Conservation (phyloP, 35 echinoderm and acorn worm genomes). For the Stichopus chloronotus region DNA sequence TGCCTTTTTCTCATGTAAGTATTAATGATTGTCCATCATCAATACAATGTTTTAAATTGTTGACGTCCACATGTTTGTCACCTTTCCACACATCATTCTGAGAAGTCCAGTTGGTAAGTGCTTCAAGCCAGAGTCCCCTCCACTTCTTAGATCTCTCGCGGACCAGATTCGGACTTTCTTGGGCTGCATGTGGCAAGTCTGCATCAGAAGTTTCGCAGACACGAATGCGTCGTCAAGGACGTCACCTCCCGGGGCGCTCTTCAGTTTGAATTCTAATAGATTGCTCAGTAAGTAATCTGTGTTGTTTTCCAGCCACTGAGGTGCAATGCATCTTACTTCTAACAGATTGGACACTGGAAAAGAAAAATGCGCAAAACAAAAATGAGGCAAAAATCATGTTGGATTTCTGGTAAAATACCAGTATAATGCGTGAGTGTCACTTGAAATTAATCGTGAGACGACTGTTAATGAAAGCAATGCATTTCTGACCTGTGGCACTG, state of each 20-base stretch:
- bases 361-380: neutral
- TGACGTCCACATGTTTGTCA: neutral
- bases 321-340: constrained; percentile 34
- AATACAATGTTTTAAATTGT: too few species aligned
- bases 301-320: constrained; percentile 14
- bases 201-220: constrained; percentile 2
- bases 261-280: neutral
- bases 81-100: constrained; percentile 19
- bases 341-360: constrained; percentile 29
- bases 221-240: neutral
- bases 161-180: neutral
- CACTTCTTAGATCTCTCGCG: neutral
- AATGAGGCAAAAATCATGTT: too few species aligned
- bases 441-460: too few species aligned
- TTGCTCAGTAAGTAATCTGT: neutral
- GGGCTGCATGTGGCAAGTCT: neutral
- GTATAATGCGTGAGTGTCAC: too few species aligned
- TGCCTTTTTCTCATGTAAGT: too few species aligned
- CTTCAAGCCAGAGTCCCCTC: neutral
- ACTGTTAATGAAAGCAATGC: too few species aligned
- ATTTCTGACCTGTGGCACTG: too few species aligned
- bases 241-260: neutral
- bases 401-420: too few species aligned
- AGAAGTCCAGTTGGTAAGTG: neutral
- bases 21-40: too few species aligned